Base-by-base conservation (phyloP, 2,797 vertebrate genomes). In the Lepus oiostolus region DNA sequence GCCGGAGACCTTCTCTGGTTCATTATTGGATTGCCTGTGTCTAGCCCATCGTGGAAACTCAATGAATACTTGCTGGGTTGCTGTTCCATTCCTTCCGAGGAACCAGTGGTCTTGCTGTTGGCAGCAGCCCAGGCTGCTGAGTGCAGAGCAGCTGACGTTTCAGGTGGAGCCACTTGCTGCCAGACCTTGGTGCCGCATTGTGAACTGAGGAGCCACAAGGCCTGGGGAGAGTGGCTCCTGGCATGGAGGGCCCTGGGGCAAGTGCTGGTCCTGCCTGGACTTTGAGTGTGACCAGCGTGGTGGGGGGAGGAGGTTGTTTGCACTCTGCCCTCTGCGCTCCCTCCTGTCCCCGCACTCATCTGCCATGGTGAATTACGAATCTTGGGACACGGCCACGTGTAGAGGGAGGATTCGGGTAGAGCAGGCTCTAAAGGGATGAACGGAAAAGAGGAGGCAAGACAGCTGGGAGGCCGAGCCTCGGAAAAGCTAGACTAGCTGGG, bases 281-380 rank as follows among this genome's bases (percentile, higher is more conserved):
- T 87, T 91, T 91, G 77, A 70, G 28, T 54, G 9, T 90, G 50
- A 62, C 32, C 11, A 12, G 68, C 60, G 22, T 76, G 50, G 21
- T 30, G 47, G 32, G 30, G 26, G 19, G 58, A 30, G 30, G 52
- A 79, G 8, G 5, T 38, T 92, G 72, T 93, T 70, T 89, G 60
- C 14, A 58, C 10, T 89, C 35, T 38, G 9, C 30, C 32, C 32
- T 79, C 32, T 14, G 16, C 30, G 9, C 5, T 32, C 76, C 58
- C 63, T 85, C 24, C 75, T 74, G 32, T 7, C 14, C 5, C 76
- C 81, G 22, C 0, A 22, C 65, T 70, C 88, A 71, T 68, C 93
- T 94, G 89, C 71, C 32, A 11, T 0, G 2, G 80, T 94, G 65
- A 93, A 88, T 97, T 91, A 80, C n/a, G 81, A 72, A 90, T 95